A percentile compares a stretch with the other conserved stretches of the same genome.
These are phyloP conservation scores for Heliangelus exortis DNA, from an alignment of 2,797 vertebrate genomes.

Conservation along the genomic window DNA sequence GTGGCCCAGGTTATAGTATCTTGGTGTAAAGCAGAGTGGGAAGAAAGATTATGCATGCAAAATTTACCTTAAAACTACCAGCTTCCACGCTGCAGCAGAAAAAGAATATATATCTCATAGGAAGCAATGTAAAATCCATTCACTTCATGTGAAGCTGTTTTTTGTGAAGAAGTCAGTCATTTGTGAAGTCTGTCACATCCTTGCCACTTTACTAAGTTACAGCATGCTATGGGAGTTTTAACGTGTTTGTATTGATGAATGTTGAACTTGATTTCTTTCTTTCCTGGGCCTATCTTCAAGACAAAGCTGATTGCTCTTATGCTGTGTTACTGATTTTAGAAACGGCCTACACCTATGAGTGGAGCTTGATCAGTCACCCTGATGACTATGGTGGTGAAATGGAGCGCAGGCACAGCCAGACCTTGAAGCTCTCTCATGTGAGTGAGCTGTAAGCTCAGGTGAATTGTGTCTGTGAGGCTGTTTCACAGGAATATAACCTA, in stretches of 20 bases:
- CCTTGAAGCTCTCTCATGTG: slow-evolving; percentile 78
- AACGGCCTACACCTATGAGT: slow-evolving; percentile 79
- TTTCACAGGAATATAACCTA: background rate
- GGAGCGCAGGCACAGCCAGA: slow-evolving; percentile 71
- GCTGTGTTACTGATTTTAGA: slow-evolving; percentile 64
- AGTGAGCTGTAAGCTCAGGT: slow-evolving; percentile 22
- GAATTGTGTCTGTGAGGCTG: background rate
- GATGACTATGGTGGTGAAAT: slow-evolving; percentile 77
- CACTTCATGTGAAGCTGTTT: background rate
- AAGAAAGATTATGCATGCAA: background rate
- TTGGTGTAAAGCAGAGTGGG: background rate
- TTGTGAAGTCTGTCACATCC: background rate
- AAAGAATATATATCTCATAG: background rate
- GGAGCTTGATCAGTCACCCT: slow-evolving; percentile 80
- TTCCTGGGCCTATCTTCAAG: background rate
- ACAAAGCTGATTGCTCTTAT: background rate
- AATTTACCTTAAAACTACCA: background rate
- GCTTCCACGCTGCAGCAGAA: background rate
- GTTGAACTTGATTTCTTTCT: background rate
- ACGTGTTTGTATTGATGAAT: background rate
- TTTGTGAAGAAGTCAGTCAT: background rate
- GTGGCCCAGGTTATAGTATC: background rate
- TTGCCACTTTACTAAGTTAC: background rate
- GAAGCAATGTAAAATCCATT: background rate
- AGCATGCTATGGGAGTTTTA: background rate